Evolutionary conservation across 2,888 invertebrate genomes (phyloP).

Genomic region (Lydus trimaculatus): DNA sequence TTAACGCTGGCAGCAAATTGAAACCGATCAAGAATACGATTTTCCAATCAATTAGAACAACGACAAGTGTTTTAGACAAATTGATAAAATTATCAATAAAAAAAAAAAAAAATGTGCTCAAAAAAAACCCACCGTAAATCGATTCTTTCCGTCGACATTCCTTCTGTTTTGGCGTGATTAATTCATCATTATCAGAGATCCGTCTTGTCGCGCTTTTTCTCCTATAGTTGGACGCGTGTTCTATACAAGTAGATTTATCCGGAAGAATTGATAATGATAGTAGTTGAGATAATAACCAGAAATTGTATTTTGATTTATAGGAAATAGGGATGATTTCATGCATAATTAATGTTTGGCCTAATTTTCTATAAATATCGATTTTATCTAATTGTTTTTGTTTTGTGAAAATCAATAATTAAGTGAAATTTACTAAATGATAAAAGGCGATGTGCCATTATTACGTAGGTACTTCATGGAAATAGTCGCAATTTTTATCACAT

Average conservation of each 20-base stretch:
- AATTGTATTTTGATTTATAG: background rate
- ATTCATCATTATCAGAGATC: background rate
- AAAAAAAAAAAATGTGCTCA: background rate
- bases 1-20: background rate
- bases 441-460: too few relatives aligned
- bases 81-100: background rate
- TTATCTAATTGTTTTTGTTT: background rate
- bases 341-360: background rate
- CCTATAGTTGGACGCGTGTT: too few relatives aligned
- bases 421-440: too few relatives aligned
- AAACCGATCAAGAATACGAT: background rate
- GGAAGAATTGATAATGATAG: background rate
- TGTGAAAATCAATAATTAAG: background rate
- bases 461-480: too few relatives aligned
- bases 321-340: background rate
- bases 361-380: background rate
- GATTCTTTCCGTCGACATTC: too few relatives aligned
- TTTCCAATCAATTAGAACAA: background rate
- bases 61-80: background rate
- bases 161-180: background rate
- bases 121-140: too few relatives aligned
- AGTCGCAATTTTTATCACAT: background rate
- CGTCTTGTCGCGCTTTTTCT: too few relatives aligned
- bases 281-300: background rate
- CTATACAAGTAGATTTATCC: too few relatives aligned